A percentile compares a stretch with the other conserved stretches of the same genome.
phyloP scores from a whole-genome alignment of 2,113 vertebrate genomes.

The Phyllostomus discolor region DNA sequence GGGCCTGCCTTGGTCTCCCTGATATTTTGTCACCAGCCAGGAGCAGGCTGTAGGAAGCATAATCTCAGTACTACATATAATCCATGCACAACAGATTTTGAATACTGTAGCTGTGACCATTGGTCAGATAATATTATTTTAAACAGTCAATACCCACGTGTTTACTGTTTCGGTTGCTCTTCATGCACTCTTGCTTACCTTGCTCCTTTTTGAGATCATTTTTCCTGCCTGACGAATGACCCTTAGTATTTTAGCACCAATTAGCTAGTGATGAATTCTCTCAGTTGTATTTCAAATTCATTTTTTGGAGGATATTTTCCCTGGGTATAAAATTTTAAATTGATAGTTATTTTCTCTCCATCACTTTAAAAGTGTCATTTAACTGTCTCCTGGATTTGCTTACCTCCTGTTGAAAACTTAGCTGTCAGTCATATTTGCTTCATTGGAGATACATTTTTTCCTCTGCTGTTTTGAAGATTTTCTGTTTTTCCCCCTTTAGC shows the following conservation, averaged over 20 bases:
- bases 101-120: background rate
- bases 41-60: background rate
- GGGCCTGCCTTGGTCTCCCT: background rate
- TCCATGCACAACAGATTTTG: background rate
- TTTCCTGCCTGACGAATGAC: background rate
- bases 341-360: background rate
- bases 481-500: background rate
- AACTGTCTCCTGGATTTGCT: background rate
- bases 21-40: background rate
- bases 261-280: background rate
- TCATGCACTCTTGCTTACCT: background rate
- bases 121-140: background rate
- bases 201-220: background rate
- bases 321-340: background rate
- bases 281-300: background rate
- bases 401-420: background rate
- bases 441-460: background rate
- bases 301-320: constrained; percentile 7
- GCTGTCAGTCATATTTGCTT: background rate
- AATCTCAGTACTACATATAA: background rate
- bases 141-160: background rate
- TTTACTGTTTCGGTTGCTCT: background rate
- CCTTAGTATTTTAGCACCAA: background rate
- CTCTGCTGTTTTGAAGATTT: background rate
- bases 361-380: background rate